Evolutionary conservation across 2,888 invertebrate genomes (phyloP).

Genomic region (Polyploca ridens): DNA sequence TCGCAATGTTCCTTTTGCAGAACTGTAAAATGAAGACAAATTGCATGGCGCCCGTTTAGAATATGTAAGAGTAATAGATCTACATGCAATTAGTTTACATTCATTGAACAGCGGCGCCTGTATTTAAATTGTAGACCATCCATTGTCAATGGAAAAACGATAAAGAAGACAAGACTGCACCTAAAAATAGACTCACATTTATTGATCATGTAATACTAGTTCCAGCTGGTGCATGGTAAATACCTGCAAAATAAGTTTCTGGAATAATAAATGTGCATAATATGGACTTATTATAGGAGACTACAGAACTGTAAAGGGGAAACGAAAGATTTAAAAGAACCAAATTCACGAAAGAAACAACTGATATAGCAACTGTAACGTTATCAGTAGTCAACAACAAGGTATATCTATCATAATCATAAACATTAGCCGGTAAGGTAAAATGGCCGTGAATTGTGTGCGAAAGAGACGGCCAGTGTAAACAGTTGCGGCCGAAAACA

Average conservation of each 20-base stretch:
- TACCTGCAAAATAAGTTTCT: background rate
- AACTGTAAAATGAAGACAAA: background rate
- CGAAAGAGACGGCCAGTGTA: slow-evolving; percentile 7
- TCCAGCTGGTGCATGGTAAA: background rate
- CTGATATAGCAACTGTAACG: background rate
- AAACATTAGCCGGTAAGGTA: background rate
- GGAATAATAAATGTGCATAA: no score
- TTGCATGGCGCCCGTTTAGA: background rate
- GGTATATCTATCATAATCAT: background rate
- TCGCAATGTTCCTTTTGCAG: no score
- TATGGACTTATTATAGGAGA: no score
- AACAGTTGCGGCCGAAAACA: slow-evolving; percentile 16
- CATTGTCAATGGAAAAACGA: background rate
- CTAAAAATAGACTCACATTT: background rate
- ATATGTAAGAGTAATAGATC: background rate
- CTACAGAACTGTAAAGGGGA: background rate
- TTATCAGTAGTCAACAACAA: slow-evolving; percentile 1
- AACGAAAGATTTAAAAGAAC: background rate
- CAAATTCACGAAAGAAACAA: background rate
- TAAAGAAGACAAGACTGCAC: background rate
- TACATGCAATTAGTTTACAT: slow-evolving; percentile 1
- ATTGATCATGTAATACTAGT: background rate
- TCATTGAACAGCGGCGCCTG: slow-evolving; percentile 3
- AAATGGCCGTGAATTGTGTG: slow-evolving; percentile 6
- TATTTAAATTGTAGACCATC: background rate